A percentile compares a stretch with the other conserved stretches of the same genome.
Conservation (phyloP, 2,113 vertebrate genomes). For the Arenaria interpres region DNA sequence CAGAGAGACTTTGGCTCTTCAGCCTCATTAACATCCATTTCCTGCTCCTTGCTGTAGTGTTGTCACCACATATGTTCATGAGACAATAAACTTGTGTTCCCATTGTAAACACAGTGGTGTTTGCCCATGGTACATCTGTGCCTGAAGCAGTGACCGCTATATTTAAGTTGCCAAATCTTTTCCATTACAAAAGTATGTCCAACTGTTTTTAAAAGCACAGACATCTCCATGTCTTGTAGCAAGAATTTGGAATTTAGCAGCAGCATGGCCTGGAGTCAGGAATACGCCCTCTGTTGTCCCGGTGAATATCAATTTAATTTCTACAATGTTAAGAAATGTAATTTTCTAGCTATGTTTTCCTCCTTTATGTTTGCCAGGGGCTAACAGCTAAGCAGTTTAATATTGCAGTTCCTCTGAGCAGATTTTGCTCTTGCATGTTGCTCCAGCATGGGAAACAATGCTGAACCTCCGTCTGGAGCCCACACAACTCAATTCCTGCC, state of each 20-base stretch:
- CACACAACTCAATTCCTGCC: slow-evolving; percentile 2
- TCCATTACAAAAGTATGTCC: background rate
- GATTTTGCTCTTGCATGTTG: slow-evolving; percentile 1
- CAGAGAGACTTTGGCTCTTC: slow-evolving; percentile 25
- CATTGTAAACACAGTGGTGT: background rate
- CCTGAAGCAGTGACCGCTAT: background rate
- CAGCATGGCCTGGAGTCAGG: background rate
- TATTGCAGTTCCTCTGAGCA: background rate
- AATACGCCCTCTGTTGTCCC: background rate
- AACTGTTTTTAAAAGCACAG: background rate
- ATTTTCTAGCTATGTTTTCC: slow-evolving; percentile 8
- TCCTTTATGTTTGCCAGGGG: background rate
- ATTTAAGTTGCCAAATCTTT: slow-evolving; percentile 11
- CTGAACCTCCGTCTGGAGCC: slow-evolving; percentile 25
- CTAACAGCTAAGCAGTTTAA: slow-evolving; percentile 1
- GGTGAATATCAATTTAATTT: background rate
- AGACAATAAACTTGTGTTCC: slow-evolving; percentile 23
- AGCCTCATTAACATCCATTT: slow-evolving; percentile 41
- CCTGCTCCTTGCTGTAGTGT: background rate
- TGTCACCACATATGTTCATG: background rate
- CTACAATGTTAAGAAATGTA: slow-evolving; percentile 12
- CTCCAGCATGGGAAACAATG: background rate
- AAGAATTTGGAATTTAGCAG: background rate
- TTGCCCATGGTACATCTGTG: background rate
- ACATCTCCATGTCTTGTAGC: background rate